Evolutionary conservation across 2,797 vertebrate genomes (phyloP).

Genomic region (Anguilla anguilla): DNA sequence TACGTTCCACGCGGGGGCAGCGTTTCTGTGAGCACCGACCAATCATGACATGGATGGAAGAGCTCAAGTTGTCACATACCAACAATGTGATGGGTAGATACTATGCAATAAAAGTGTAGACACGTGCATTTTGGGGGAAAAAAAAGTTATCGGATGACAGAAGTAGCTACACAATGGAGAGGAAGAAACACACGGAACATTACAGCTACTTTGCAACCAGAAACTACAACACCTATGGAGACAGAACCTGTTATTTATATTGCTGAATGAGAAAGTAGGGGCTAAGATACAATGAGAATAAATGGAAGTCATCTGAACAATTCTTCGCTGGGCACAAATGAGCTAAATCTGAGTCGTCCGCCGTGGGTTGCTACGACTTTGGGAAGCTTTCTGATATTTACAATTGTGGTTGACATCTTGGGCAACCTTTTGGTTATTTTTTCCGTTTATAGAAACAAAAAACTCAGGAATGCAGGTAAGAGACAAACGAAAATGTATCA

Average conservation of each 20-base stretch:
- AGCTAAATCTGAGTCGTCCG: slow-evolving; percentile 70
- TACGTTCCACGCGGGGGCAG: slow-evolving; percentile 60
- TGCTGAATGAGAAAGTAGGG: slow-evolving; percentile 59
- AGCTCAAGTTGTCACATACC: slow-evolving; percentile 67
- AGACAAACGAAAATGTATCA: neutral
- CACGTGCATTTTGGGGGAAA: slow-evolving; percentile 43
- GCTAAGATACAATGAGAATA: slow-evolving; percentile 73
- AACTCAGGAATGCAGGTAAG: slow-evolving; percentile 93
- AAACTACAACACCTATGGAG: slow-evolving; percentile 34
- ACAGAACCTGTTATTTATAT: slow-evolving; percentile 50
- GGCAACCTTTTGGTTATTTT: slow-evolving; percentile 93
- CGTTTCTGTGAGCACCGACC: slow-evolving; percentile 46
- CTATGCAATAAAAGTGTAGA: slow-evolving; percentile 64
- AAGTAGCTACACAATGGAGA: slow-evolving; percentile 42
- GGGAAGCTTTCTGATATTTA: slow-evolving; percentile 90
- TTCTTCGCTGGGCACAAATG: slow-evolving; percentile 67
- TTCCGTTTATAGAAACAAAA: slow-evolving; percentile 92
- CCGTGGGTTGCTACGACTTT: slow-evolving; percentile 84
- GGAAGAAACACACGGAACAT: slow-evolving; percentile 55
- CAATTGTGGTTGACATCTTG: slow-evolving; percentile 89
- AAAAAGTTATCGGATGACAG: slow-evolving; percentile 47
- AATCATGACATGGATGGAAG: slow-evolving; percentile 63
- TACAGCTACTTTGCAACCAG: slow-evolving; percentile 47
- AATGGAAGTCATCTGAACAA: slow-evolving; percentile 82
- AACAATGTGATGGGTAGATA: slow-evolving; percentile 67